Base-by-base conservation (phyloP, 1,140 invertebrate species). In the Diabrotica virgifera region DNA sequence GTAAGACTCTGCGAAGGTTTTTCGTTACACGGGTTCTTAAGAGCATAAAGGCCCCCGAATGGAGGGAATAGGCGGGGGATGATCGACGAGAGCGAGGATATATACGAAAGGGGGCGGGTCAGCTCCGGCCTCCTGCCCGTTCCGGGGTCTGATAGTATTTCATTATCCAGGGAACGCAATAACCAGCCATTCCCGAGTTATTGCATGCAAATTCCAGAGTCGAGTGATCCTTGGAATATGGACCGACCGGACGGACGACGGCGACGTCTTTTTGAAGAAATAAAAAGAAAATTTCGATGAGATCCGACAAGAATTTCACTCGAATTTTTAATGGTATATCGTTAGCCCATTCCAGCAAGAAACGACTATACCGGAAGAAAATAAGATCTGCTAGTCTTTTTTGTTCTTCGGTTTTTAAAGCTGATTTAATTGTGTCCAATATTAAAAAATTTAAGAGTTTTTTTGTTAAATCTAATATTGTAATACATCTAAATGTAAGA, bases 1-100 rank as follows among this genome's bases (percentile, higher is more conserved):
- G 35, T 36, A 55, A 36, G 53, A 55, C 24, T 55, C 53, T 14
- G 13, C 10, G 35, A 55, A 55, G 53, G 53, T 55, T 55, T 55
- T 55, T 55, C 53, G 53, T 55, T 55, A 55, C 35, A 55, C 13
- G 53, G 53, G 53, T 10, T 36, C 53, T 55, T 55, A 55, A 55
- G 53, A 55, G 53, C 13, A 55, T 55, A 55, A 55, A 55, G 53
- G 11, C 35, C 35, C 53, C 35, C 10, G n/a, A n/a, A 46, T n/a
- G 3, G 40, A 2, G n/a, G 40, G 40, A 11, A n/a, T 24, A 24
- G 24, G 24, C 8, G 40, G n/a, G 40, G 40, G 40, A n/a, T 46
- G 8, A 8, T 46, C 8, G n/a, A n/a, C 8, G 40, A 46, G n/a
- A 46, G 40, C 40, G 40, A 46, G 24, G 24, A 24, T 24, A 46